These are phyloP conservation scores for Drosophila sp. DNA, from an alignment of 1,140 invertebrate genomes.

Conservation along the genomic window DNA sequence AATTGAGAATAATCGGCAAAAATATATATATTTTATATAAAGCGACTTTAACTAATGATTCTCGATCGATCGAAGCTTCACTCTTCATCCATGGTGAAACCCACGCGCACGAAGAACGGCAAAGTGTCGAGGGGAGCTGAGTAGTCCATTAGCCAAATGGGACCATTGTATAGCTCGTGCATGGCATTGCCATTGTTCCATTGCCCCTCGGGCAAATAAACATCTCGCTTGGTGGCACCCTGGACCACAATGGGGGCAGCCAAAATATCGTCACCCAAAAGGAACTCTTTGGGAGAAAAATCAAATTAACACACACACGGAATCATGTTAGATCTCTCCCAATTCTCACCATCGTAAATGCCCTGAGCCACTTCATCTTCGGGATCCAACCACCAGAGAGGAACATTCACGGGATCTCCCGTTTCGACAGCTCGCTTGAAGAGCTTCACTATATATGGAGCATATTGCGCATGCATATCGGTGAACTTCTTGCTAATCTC, in stretches of 20 bases:
- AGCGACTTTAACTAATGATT: too few relatives aligned
- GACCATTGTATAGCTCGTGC: slow-evolving; percentile 84
- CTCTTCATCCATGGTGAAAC: slow-evolving; percentile 33
- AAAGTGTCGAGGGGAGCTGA: slow-evolving; percentile 87
- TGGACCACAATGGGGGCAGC: slow-evolving; percentile 91
- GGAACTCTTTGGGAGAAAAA: slow-evolving; percentile 86
- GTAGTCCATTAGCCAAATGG: slow-evolving; percentile 87
- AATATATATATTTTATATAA: too few relatives aligned
- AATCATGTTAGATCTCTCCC: background rate
- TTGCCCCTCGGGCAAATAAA: slow-evolving; percentile 89
- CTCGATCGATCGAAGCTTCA: too few relatives aligned
- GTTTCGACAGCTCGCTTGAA: slow-evolving; percentile 86
- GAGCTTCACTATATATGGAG: slow-evolving; percentile 86
- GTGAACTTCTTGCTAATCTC: slow-evolving; percentile 88
- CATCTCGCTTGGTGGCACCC: slow-evolving; percentile 86
- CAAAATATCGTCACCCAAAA: slow-evolving; percentile 92
- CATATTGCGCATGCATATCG: slow-evolving; percentile 87
- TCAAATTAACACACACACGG: background rate
- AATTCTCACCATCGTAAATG: slow-evolving; percentile 86
- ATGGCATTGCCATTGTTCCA: slow-evolving; percentile 86
- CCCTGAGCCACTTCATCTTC: slow-evolving; percentile 86
- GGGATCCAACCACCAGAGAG: slow-evolving; percentile 95
- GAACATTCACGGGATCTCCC: slow-evolving; percentile 91
- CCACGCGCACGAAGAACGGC: slow-evolving; percentile 86
- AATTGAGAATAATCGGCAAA: too few relatives aligned